Conservation (phyloP, 2,113 vertebrate species). For the Theropithecus gelada region DNA sequence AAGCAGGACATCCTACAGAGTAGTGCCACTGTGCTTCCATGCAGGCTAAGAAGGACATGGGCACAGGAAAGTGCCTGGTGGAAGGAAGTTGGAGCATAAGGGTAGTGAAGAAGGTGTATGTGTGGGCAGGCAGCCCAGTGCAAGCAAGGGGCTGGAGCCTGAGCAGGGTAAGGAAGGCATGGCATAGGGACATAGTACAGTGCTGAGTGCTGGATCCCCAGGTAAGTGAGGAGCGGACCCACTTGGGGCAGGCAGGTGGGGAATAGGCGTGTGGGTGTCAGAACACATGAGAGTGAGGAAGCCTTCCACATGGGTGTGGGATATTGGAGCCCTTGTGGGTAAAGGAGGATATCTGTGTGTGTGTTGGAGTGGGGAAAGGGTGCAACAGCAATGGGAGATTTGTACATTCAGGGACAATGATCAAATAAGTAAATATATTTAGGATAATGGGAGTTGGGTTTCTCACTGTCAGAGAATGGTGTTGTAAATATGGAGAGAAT, state of each 20-base stretch:
- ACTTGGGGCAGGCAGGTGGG: neutral
- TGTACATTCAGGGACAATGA: neutral
- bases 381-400: neutral
- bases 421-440: neutral
- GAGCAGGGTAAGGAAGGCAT: neutral
- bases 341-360: neutral
- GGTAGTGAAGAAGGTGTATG: neutral
- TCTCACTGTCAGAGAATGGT: neutral
- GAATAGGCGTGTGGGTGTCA: neutral
- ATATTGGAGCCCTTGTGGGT: neutral
- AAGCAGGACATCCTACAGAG: neutral
- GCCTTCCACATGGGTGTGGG: neutral
- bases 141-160: neutral
- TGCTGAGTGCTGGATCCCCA: neutral
- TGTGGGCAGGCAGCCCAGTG: neutral
- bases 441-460: neutral
- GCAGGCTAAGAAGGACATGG: neutral
- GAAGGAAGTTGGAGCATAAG: neutral
- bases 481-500: neutral
- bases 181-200: neutral
- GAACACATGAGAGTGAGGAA: neutral
- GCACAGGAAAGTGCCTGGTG: neutral
- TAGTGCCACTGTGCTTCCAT: neutral
- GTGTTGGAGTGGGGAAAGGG: fast-evolving
- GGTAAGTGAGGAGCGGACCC: neutral